Evolutionary conservation across 2,113 vertebrate species (phyloP), one percentile per base, ranked within the genome.

Genomic region (Silurus asotus): DNA sequence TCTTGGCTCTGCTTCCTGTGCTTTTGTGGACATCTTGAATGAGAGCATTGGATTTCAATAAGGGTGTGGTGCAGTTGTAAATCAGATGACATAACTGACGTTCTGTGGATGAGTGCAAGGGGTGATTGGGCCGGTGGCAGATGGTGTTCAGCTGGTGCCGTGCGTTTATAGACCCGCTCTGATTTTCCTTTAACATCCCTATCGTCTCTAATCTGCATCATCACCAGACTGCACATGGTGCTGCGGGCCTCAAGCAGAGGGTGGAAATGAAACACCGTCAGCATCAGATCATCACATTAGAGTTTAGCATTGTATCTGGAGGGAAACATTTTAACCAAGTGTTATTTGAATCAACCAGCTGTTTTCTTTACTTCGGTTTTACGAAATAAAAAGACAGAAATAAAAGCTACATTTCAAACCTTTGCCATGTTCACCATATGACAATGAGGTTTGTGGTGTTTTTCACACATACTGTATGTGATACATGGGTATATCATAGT

Each of bases 111-210:
- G 23, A n/a, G 28, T 70, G 28, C 7, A 67, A 13, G 62, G 10
- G 56, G n/a, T 49, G 78, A 86, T 58, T 83, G 59, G 85, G 82
- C 88, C 88, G 17, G 74, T 79, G 78, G 86, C 91, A 86, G 89
- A 90, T 91, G 85, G 90, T 78, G 88, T 86, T 93, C 88, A 89
- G 90, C 86, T 90, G 89, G 89, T 88, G 88, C 87, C 82, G 85
- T 64, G 62, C 76, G 65, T 86, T 86, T n/a, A 69, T 6, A 86
- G 45, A 82, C 67, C 45, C 9, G 15, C 78, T 81, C n/a, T 86
- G 5, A 2, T 61, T 81, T 61, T 53, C 48, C 37, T 51, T 81
- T 59, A 62, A 61, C 45, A 17, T 19, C 78, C 17, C 45, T 55
- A 56, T 19, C 45, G 10, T 58, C 67, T 74, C 48, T 74, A 75